Evolutionary conservation across 1,140 invertebrate species (phyloP), one percentile per base, ranked within the genome.

Genomic region (Drosophila orena): DNA sequence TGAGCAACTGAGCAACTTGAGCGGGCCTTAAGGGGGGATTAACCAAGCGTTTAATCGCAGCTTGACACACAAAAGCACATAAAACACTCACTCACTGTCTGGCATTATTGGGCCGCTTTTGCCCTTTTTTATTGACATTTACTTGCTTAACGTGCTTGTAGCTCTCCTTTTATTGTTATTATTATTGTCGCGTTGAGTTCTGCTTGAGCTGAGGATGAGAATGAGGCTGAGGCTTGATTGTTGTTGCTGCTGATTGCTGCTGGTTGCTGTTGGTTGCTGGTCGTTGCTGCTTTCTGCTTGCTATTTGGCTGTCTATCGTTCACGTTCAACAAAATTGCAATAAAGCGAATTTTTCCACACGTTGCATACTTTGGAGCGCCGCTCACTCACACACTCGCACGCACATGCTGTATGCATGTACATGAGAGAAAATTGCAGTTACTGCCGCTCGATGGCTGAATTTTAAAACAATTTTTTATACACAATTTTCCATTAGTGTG

Each of bases 401-500:
- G 15, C n/a, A 11, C 27, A 30, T 20, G 17, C 14, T 3, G 7
- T 47, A 27, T 46, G 22, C 22, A 42, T 40, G 56, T 35, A 49
- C 34, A 53, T 49, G 50, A 65, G 58, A 52, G 56, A 78, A 73
- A 77, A 84, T 70, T 86, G 84, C 83, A 77, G 79, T 84, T 83
- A 88, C 83, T 79, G 83, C 83, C 60, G 79, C 81, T 71, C 58
- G 61, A 70, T 81, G 46, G 79, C 71, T 89, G 81, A 85, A 85
- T 85, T 85, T 85, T 86, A 79, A 88, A 88, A 71, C 74, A 78
- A 83, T 88, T 88, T 88, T 80, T 83, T 86, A 81, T 81, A 86
- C 81, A 86, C 79, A 88, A 79, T 83, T 85, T 85, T 85, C 58
- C 53, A 59, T 57, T 40, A 17, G 58, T 68, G 46, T 43, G 65